phyloP scores from a whole-genome alignment of 2,888 invertebrate genomes.

The Sarcophaga caerulescens region DNA sequence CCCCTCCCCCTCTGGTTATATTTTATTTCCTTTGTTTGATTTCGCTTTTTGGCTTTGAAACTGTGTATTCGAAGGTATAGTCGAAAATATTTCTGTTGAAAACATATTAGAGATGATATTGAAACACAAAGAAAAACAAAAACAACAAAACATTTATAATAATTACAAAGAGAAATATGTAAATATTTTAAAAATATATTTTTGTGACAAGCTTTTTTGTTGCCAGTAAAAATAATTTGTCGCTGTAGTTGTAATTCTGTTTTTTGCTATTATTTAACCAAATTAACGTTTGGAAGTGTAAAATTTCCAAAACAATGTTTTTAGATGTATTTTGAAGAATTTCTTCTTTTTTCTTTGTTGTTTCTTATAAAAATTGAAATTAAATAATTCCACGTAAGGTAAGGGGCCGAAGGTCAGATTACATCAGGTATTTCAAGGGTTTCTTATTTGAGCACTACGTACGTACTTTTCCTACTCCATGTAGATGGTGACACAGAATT shows the following conservation, averaged over 20 bases:
- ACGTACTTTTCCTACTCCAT: neutral
- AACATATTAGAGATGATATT: no score
- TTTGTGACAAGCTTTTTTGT: no score
- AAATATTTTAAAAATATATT: no score
- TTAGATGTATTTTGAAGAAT: neutral
- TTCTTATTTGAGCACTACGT: neutral
- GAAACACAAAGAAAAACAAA: no score
- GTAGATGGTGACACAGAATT: slow-evolving; percentile 31
- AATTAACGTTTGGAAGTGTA: neutral
- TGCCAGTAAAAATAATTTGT: neutral
- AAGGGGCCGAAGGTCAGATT: slow-evolving; percentile 31
- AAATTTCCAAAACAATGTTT: neutral
- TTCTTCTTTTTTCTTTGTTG: neutral
- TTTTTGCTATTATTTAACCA: neutral
- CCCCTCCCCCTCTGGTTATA: no score
- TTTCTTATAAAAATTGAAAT: neutral
- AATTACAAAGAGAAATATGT: no score
- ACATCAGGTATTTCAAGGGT: neutral
- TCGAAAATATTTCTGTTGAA: no score
- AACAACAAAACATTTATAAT: no score
- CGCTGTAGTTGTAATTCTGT: neutral
- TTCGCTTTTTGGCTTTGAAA: no score
- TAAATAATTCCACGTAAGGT: neutral
- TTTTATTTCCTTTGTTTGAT: no score
- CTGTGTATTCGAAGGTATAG: no score